Conservation (phyloP, 2,113 vertebrate genomes). For the Pao palembangensis region DNA sequence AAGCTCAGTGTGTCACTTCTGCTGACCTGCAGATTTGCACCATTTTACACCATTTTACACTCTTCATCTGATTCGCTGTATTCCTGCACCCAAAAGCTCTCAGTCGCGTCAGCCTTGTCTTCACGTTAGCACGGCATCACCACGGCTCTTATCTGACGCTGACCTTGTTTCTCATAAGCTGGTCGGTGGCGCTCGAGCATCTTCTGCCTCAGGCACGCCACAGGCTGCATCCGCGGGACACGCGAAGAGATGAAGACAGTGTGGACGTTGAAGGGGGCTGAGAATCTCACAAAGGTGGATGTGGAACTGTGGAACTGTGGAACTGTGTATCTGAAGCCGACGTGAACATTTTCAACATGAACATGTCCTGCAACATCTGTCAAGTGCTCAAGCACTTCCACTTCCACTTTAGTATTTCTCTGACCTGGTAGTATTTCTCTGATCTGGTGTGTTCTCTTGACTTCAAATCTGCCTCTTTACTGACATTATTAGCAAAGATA, state of each 20-base stretch:
- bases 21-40: slow-evolving; percentile 35
- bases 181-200: slow-evolving; percentile 13
- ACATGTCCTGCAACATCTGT: too few relatives aligned
- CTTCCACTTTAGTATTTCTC: too few relatives aligned
- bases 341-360: too few relatives aligned
- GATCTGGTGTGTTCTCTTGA: too few relatives aligned
- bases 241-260: slow-evolving; percentile 18
- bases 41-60: slow-evolving; percentile 18
- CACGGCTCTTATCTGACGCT: slow-evolving; percentile 26
- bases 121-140: background rate
- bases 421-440: too few relatives aligned
- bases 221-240: background rate
- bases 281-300: too few relatives aligned
- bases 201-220: slow-evolving; percentile 19
- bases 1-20: slow-evolving; percentile 40
- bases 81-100: background rate
- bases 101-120: slow-evolving; percentile 17
- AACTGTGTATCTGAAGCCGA: too few relatives aligned
- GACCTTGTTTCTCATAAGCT: slow-evolving; percentile 38
- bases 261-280: too few relatives aligned
- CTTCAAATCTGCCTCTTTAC: too few relatives aligned
- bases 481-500: too few relatives aligned
- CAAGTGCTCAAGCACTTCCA: too few relatives aligned
- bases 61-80: slow-evolving; percentile 7
- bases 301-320: too few relatives aligned